Evolutionary conservation across 2,797 vertebrate species (phyloP).

Genomic region (Phrynocephalus guinanensis): DNA sequence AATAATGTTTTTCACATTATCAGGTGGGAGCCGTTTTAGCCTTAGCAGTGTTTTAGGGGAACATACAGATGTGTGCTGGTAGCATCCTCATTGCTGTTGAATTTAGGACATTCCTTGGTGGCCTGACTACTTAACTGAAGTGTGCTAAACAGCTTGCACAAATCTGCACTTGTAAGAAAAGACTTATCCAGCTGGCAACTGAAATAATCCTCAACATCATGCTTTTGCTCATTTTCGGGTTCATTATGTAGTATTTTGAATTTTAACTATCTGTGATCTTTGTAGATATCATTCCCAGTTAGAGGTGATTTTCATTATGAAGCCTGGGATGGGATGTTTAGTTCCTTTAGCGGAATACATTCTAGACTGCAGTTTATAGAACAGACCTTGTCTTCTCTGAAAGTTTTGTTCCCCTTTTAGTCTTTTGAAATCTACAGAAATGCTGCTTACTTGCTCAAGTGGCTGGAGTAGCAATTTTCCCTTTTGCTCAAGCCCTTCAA

Average conservation of each 20-base stretch:
- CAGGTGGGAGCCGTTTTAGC: neutral
- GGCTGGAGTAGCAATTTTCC: conserved; percentile 12
- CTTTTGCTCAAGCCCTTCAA: neutral
- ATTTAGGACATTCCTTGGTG: neutral
- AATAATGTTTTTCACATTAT: neutral
- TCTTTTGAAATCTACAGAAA: conserved; percentile 20
- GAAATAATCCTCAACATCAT: neutral
- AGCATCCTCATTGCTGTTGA: neutral
- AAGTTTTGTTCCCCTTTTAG: conserved; percentile 20
- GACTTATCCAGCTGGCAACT: neutral
- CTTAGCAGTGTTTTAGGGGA: neutral
- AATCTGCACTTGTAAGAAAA: neutral
- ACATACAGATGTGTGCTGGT: neutral
- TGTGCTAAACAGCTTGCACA: neutral
- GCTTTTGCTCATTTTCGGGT: neutral
- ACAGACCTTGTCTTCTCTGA: too few species aligned
- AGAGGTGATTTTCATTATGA: neutral
- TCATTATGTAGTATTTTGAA: neutral
- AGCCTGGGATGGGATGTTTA: neutral
- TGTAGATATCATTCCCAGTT: neutral
- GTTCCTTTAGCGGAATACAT: neutral
- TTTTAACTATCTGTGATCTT: neutral
- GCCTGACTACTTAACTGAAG: neutral
- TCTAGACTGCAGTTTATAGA: neutral
- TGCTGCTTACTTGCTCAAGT: conserved; percentile 11